These are phyloP conservation scores for Myotis yumanensis DNA, from an alignment of 2,113 vertebrate genomes.

Conservation along the genomic window DNA sequence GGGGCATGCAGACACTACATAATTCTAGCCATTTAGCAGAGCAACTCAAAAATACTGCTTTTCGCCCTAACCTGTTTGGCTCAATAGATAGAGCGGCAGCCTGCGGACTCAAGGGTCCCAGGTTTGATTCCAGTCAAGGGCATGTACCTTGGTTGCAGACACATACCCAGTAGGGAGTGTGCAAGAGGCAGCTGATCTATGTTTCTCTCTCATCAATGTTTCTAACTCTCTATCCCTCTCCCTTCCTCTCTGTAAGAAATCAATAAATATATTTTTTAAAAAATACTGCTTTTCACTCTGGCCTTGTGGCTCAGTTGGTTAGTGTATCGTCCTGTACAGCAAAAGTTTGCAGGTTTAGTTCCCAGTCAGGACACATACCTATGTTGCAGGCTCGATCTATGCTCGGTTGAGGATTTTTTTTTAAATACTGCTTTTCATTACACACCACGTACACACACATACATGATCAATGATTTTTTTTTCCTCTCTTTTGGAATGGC, in stretches of 20 bases:
- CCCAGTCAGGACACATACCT: background rate
- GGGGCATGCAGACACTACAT: background rate
- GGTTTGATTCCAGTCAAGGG: no score
- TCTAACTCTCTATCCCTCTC: no score
- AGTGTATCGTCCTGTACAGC: background rate
- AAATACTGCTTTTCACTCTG: background rate
- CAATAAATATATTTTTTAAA: background rate
- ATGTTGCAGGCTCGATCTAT: background rate
- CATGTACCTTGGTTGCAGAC: no score
- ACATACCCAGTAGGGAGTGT: no score
- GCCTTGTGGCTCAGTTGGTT: background rate
- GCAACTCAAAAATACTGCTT: background rate
- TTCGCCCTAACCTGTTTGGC: background rate
- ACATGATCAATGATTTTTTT: background rate
- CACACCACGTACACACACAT: background rate
- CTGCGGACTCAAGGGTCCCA: no score
- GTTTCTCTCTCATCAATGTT: no score
- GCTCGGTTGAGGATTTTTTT: background rate
- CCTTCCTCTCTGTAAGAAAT: no score
- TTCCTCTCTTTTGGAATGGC: background rate
- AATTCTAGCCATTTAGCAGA: conserved; percentile 19
- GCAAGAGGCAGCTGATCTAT: no score
- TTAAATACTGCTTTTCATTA: background rate
- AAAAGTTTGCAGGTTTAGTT: background rate
- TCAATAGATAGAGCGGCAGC: no score